phyloP scores from a whole-genome alignment of 2,797 vertebrate species.

The Xenopus petersii region DNA sequence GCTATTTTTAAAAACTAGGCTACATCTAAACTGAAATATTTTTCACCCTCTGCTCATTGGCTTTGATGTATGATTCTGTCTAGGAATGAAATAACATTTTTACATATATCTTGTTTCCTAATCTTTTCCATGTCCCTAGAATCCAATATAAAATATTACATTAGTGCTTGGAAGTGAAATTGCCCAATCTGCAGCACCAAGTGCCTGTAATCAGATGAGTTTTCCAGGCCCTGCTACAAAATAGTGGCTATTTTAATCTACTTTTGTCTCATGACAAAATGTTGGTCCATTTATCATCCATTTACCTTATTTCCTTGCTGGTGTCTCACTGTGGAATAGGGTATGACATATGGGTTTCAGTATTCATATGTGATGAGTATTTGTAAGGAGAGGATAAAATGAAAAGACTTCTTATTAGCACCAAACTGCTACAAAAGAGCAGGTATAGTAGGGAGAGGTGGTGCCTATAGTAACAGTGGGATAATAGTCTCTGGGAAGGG shows the following conservation, averaged over 20 bases:
- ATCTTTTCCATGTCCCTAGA: slow-evolving; percentile 7
- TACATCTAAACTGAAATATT: too few relatives aligned
- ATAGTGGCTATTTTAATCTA: slow-evolving; percentile 28
- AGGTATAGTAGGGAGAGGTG: too few relatives aligned
- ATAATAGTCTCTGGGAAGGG: too few relatives aligned
- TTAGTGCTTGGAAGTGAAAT: slow-evolving; percentile 26
- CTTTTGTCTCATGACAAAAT: slow-evolving; percentile 36
- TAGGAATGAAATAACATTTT: slow-evolving; percentile 27
- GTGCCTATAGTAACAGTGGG: too few relatives aligned
- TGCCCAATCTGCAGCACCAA: slow-evolving; percentile 10
- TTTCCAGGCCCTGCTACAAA: slow-evolving; percentile 6
- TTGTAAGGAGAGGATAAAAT: too few relatives aligned
- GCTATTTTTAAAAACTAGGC: too few relatives aligned
- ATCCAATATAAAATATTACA: slow-evolving; percentile 40
- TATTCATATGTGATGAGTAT: too few relatives aligned
- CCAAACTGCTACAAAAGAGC: too few relatives aligned
- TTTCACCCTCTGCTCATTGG: not conserved
- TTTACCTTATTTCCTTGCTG: not conserved
- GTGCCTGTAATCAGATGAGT: slow-evolving; percentile 28
- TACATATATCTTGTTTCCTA: slow-evolving; percentile 15
- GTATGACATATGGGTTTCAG: slow-evolving; percentile 15
- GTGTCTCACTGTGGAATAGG: slow-evolving; percentile 17
- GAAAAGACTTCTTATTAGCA: too few relatives aligned
- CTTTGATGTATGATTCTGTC: slow-evolving; percentile 7
- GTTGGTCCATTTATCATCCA: slow-evolving; percentile 40